These are phyloP conservation scores for Pandemis heparana DNA, from an alignment of 2,888 invertebrate genomes.

Conservation along the genomic window DNA sequence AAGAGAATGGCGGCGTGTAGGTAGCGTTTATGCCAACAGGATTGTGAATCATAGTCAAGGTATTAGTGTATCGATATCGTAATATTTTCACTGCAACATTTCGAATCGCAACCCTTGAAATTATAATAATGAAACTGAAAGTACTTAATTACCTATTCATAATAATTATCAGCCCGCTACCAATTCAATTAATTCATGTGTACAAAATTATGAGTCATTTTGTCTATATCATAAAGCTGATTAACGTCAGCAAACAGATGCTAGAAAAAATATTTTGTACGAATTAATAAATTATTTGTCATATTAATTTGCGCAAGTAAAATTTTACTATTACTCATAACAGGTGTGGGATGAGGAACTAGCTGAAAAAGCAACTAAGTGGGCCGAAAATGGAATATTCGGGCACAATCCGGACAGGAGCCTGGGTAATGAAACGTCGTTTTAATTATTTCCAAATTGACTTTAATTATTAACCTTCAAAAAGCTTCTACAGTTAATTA, in stretches of 20 bases:
- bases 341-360: conserved; percentile 57
- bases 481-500: conserved; percentile 8
- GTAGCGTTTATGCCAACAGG: too few relatives aligned
- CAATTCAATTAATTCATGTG: too few relatives aligned
- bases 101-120: too few relatives aligned
- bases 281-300: neutral
- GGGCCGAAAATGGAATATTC: conserved; percentile 53
- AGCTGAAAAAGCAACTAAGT: conserved; percentile 53
- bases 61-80: too few relatives aligned
- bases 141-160: too few relatives aligned
- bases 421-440: conserved; percentile 47
- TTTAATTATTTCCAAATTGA: neutral
- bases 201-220: neutral
- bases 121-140: too few relatives aligned
- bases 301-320: neutral
- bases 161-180: too few relatives aligned
- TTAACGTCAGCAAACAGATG: conserved; percentile 22
- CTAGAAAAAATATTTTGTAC: neutral
- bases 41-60: too few relatives aligned
- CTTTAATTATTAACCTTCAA: neutral
- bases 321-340: conserved; percentile 10
- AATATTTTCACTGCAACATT: too few relatives aligned
- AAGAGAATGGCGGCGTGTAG: too few relatives aligned
- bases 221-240: neutral
- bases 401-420: conserved; percentile 52